Conservation (phyloP, 2,888 invertebrate genomes). For the Pyrgus malvae region DNA sequence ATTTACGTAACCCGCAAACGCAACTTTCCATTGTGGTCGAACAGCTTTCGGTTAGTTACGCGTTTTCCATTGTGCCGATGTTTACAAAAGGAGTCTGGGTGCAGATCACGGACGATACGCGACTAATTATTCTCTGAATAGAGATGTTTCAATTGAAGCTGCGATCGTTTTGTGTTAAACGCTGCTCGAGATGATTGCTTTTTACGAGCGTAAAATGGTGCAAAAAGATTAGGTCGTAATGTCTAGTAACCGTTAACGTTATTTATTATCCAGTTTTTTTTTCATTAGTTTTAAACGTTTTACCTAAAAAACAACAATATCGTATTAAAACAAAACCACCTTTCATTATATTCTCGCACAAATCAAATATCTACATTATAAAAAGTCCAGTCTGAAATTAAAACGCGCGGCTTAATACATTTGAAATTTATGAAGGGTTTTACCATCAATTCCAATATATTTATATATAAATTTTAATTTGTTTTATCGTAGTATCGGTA, state of each 20-base stretch:
- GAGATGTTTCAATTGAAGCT: conserved; percentile 22
- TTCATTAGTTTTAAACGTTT: too few species aligned
- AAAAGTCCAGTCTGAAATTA: too few species aligned
- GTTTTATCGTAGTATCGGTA: conserved; percentile 3
- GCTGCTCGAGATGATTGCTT: conserved; percentile 5
- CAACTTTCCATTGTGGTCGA: conserved; percentile 69
- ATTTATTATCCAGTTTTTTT: too few species aligned
- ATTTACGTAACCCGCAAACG: conserved; percentile 64
- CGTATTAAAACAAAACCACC: too few species aligned
- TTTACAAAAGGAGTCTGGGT: conserved; percentile 53
- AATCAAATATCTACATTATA: too few species aligned
- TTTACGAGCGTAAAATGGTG: neutral
- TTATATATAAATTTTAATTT: conserved; percentile 4
- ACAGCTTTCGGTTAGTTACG: conserved; percentile 69
- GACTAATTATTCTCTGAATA: conserved; percentile 19
- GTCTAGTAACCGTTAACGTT: too few species aligned
- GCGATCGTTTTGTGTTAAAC: neutral
- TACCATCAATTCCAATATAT: too few species aligned
- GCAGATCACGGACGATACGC: conserved; percentile 41
- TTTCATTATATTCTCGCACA: too few species aligned
- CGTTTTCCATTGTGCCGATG: conserved; percentile 60
- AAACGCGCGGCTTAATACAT: too few species aligned
- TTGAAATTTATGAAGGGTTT: too few species aligned
- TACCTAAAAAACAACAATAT: too few species aligned
- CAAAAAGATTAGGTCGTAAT: neutral